A percentile compares a stretch with the other conserved stretches of the same genome.
Evolutionary conservation across 2,113 vertebrate species (phyloP).

Genomic region (Deroptyus accipitrinus): DNA sequence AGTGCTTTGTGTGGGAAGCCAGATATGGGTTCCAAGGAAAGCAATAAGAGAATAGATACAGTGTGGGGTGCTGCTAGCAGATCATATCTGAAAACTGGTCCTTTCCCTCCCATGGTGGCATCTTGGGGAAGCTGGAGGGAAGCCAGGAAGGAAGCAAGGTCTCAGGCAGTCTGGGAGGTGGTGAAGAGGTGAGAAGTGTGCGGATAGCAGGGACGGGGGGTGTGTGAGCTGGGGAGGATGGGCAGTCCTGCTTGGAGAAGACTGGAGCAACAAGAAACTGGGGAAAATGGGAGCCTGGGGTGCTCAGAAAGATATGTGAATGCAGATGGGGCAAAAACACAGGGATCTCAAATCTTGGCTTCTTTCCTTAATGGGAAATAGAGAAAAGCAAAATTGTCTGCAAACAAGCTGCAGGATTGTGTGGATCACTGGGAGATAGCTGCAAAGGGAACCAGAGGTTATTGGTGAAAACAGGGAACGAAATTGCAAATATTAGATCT

Average conservation of each 20-base stretch:
- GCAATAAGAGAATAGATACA: rapidly evolving
- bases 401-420: not conserved
- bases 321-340: not conserved
- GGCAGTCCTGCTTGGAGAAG: not conserved
- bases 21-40: not conserved
- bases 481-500: not conserved
- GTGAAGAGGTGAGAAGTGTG: not conserved
- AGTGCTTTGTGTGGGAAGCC: not conserved
- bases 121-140: not conserved
- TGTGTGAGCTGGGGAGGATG: not conserved
- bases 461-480: not conserved
- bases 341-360: not conserved
- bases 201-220: rapidly evolving
- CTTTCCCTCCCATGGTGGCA: not conserved
- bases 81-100: not conserved
- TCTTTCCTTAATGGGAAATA: not conserved
- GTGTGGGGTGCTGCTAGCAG: not conserved
- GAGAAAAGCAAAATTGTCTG: not conserved
- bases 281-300: not conserved
- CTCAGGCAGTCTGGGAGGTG: not conserved
- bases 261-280: not conserved
- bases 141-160: not conserved
- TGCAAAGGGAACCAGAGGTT: not conserved
- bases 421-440: not conserved
- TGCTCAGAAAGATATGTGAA: not conserved